phyloP scores from a whole-genome alignment of 2,888 invertebrate genomes.

The Tupiocoris notatus region DNA sequence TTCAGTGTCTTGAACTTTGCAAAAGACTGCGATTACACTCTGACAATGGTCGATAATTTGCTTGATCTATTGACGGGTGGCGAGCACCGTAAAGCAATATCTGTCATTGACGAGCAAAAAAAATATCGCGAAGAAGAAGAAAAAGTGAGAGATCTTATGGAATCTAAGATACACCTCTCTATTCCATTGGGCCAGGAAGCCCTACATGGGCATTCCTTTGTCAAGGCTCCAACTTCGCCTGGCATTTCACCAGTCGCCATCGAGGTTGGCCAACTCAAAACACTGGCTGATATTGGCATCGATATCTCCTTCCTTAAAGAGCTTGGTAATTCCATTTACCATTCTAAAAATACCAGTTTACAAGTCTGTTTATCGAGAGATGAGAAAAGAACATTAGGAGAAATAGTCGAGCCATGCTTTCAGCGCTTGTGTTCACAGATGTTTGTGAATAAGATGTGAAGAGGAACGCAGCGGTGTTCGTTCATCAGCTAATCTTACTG shows the following conservation, averaged over 20 bases:
- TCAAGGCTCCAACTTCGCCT: background rate
- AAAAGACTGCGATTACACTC: constrained; percentile 73
- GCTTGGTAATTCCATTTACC: too few relatives aligned
- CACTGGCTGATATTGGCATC: constrained; percentile 74
- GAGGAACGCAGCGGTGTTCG: too few relatives aligned
- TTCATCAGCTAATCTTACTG: too few relatives aligned
- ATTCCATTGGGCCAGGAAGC: background rate
- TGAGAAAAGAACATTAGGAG: too few relatives aligned
- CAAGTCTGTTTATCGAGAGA: too few relatives aligned
- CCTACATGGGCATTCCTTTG: background rate
- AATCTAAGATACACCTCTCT: constrained; percentile 34
- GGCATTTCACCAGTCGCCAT: constrained; percentile 58
- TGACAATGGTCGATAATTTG: constrained; percentile 75
- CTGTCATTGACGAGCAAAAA: constrained; percentile 67
- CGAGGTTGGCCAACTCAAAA: constrained; percentile 73
- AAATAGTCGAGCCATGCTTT: too few relatives aligned
- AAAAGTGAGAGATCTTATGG: constrained; percentile 56
- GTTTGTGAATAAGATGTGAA: too few relatives aligned
- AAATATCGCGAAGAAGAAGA: constrained; percentile 65
- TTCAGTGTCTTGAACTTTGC: constrained; percentile 73
- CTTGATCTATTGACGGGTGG: constrained; percentile 79
- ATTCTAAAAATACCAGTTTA: too few relatives aligned
- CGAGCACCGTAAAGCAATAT: constrained; percentile 75
- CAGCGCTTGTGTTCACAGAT: too few relatives aligned
- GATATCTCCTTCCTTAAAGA: constrained; percentile 79